Conservation (phyloP, 1,140 invertebrate species). For the Brachionus calyciflorus region DNA sequence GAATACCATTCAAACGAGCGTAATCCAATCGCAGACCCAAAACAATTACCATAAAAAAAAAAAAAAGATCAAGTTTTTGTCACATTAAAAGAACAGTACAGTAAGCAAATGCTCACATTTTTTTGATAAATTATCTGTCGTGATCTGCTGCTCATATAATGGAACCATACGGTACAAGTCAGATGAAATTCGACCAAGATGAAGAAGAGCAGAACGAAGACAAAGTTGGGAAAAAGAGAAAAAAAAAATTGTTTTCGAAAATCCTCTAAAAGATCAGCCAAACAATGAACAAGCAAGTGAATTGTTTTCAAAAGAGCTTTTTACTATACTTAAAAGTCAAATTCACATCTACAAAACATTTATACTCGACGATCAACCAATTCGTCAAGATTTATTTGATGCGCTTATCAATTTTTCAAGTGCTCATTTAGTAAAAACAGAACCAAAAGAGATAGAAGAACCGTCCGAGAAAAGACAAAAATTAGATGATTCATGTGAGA, state of each 20-base stretch:
- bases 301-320: neutral
- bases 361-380: neutral
- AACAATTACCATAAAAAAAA: too few species aligned
- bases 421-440: too few species aligned
- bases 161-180: too few species aligned
- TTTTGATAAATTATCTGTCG: too few species aligned
- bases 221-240: conserved; percentile 5
- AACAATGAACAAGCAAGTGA: neutral
- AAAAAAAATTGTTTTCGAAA: neutral
- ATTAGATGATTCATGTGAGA: too few species aligned
- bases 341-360: conserved; percentile 8
- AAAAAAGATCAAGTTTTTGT: too few species aligned
- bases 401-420: conserved; percentile 6
- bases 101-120: neutral
- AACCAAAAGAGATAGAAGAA: too few species aligned
- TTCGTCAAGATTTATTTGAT: neutral
- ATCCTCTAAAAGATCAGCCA: neutral
- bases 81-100: too few species aligned
- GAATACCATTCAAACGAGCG: conserved; percentile 12
- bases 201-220: neutral
- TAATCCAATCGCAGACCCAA: too few species aligned
- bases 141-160: too few species aligned
- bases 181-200: too few species aligned
- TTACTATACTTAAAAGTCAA: neutral
- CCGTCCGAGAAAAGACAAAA: too few species aligned